Evolutionary conservation across 2,888 invertebrate genomes (phyloP).

Genomic region (Synergus itoensis): DNA sequence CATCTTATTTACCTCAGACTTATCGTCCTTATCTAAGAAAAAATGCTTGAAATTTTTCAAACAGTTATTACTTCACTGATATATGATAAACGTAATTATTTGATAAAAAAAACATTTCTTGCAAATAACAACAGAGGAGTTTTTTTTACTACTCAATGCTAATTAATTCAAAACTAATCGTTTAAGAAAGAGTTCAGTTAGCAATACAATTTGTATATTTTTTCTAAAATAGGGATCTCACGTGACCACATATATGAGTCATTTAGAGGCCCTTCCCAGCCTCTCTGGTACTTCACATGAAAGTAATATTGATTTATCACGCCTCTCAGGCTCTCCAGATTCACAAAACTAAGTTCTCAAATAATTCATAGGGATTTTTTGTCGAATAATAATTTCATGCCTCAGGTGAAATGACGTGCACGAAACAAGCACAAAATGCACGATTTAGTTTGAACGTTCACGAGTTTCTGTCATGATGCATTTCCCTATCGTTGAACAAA

Average conservation of each 20-base stretch:
- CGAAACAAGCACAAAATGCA: background rate
- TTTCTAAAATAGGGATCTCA: background rate
- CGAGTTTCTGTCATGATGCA: constrained; percentile 20
- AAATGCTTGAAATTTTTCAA: background rate
- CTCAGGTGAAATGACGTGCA: constrained; percentile 1
- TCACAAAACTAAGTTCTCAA: background rate
- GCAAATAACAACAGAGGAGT: background rate
- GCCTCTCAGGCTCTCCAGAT: constrained; percentile 4
- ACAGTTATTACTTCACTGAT: background rate
- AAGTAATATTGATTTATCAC: constrained; percentile 27
- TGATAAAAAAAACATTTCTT: background rate
- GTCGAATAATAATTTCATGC: background rate
- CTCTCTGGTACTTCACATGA: constrained; percentile 14
- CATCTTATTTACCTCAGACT: background rate
- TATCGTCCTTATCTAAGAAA: background rate
- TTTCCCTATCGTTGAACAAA: constrained; percentile 45
- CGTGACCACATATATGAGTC: background rate
- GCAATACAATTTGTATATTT: background rate
- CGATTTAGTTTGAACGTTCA: constrained; percentile 23
- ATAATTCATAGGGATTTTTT: background rate
- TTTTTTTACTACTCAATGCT: background rate
- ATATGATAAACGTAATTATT: background rate
- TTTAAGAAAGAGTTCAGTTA: background rate
- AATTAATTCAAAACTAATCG: background rate
- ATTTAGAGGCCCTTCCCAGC: constrained; percentile 18